A percentile compares a stretch with the other conserved stretches of the same genome.
These are phyloP conservation scores for Myripristis jacobus DNA, from an alignment of 2,797 vertebrate genomes.

Conservation along the genomic window DNA sequence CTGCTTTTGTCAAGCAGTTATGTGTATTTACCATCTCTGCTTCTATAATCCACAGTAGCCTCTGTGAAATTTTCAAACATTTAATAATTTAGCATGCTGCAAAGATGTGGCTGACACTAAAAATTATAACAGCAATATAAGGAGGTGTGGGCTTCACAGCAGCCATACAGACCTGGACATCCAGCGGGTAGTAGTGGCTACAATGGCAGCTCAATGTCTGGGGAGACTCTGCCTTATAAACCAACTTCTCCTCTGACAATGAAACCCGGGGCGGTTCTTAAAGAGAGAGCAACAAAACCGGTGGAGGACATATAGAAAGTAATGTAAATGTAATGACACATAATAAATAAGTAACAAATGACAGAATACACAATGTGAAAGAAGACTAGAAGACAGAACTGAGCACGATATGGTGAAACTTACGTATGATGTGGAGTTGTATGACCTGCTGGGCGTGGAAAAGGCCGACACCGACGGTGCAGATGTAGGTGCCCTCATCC, in stretches of 20 bases:
- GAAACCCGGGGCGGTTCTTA: slow-evolving; percentile 80
- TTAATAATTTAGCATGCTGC: neutral
- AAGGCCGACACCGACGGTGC: slow-evolving; percentile 74
- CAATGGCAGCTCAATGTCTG: slow-evolving; percentile 82
- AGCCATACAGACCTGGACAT: slow-evolving; percentile 73
- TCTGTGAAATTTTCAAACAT: neutral
- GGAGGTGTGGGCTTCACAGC: neutral
- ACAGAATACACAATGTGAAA: neutral
- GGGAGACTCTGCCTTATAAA: slow-evolving; percentile 57
- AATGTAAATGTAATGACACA: neutral
- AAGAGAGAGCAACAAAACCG: slow-evolving; percentile 1
- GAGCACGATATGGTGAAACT: slow-evolving; percentile 54
- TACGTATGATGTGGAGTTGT: slow-evolving; percentile 81
- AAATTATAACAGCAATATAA: neutral
- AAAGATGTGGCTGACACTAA: neutral
- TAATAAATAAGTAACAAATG: too few relatives aligned
- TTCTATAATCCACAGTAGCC: neutral
- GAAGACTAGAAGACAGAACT: neutral
- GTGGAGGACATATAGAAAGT: neutral
- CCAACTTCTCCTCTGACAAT: slow-evolving; percentile 74
- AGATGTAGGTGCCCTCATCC: slow-evolving; percentile 89
- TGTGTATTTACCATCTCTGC: neutral
- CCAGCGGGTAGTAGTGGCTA: slow-evolving; percentile 88
- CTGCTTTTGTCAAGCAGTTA: neutral
- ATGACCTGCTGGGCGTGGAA: slow-evolving; percentile 86